A percentile compares a stretch with the other conserved stretches of the same genome.
These are phyloP conservation scores for Coreius guichenoti DNA, from an alignment of 2,797 vertebrate genomes.

Conservation along the genomic window DNA sequence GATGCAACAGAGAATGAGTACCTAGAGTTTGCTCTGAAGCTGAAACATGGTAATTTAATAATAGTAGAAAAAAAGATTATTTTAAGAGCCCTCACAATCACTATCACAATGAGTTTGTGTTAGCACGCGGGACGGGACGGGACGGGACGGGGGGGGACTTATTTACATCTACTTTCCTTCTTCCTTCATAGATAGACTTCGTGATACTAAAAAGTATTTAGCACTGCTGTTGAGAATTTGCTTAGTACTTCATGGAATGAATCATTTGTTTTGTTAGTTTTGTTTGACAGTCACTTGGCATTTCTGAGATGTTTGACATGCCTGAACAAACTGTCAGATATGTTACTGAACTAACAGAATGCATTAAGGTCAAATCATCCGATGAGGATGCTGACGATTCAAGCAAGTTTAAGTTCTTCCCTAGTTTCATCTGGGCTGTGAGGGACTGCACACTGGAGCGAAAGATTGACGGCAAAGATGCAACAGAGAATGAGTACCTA, in stretches of 20 bases:
- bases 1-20: slow-evolving; percentile 59
- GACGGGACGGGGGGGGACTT: too few relatives aligned
- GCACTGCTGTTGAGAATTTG: background rate
- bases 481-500: slow-evolving; percentile 61
- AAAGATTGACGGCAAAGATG: slow-evolving; percentile 46
- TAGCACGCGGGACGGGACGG: too few relatives aligned
- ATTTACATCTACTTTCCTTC: background rate
- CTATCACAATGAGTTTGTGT: too few relatives aligned
- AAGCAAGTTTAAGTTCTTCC: slow-evolving; percentile 64
- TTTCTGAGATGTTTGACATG: background rate
- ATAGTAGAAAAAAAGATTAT: background rate
- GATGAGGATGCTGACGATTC: slow-evolving; percentile 43
- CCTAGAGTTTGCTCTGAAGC: slow-evolving; percentile 62
- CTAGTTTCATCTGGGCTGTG: slow-evolving; percentile 64
- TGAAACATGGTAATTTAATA: slow-evolving; percentile 58
- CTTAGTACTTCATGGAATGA: background rate
- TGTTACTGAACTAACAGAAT: slow-evolving; percentile 57
- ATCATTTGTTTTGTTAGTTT: too few relatives aligned
- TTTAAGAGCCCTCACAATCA: too few relatives aligned
- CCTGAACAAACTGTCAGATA: slow-evolving; percentile 42
- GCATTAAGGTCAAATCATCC: slow-evolving; percentile 29
- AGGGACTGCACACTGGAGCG: slow-evolving; percentile 62
- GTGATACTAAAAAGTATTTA: background rate
- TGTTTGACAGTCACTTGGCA: background rate
- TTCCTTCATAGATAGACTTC: background rate